phyloP scores from a whole-genome alignment of 2,888 invertebrate genomes.

The Empis stercorea region DNA sequence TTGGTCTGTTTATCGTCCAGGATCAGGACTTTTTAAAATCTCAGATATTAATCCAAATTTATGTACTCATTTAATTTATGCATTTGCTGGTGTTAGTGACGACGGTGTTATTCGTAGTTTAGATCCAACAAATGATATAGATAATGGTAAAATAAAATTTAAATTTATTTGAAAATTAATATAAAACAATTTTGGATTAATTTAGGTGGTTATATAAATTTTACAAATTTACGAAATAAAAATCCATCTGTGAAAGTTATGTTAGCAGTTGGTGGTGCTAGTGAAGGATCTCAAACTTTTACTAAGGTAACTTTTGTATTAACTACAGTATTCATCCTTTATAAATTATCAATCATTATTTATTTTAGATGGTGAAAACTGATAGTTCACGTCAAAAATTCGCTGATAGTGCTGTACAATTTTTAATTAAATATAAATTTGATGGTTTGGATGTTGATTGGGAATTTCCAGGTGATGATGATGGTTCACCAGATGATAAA shows the following conservation, averaged over 20 bases:
- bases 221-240: slow-evolving; percentile 33
- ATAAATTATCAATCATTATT: too few relatives aligned
- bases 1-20: slow-evolving; percentile 38
- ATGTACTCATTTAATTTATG: slow-evolving; percentile 41
- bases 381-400: slow-evolving; percentile 30
- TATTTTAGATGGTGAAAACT: slow-evolving; percentile 33
- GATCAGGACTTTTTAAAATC: slow-evolving; percentile 31
- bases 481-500: slow-evolving; percentile 33
- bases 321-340: too few relatives aligned
- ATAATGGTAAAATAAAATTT: neutral
- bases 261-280: slow-evolving; percentile 40
- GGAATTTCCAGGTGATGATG: slow-evolving; percentile 38
- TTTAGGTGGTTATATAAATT: slow-evolving; percentile 27
- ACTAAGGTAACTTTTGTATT: slow-evolving; percentile 33
- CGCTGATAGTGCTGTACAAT: slow-evolving; percentile 33
- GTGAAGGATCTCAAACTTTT: slow-evolving; percentile 36
- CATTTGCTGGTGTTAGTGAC: slow-evolving; percentile 39
- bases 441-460: slow-evolving; percentile 41
- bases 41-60: slow-evolving; percentile 37
- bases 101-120: slow-evolving; percentile 35
- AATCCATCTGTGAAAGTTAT: slow-evolving; percentile 35
- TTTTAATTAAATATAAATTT: slow-evolving; percentile 34
- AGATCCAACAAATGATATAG: slow-evolving; percentile 30
- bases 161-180: neutral
- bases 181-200: too few relatives aligned